phyloP scores from a whole-genome alignment of 1,140 invertebrate species.

The Macrosteles quadrilineatus region DNA sequence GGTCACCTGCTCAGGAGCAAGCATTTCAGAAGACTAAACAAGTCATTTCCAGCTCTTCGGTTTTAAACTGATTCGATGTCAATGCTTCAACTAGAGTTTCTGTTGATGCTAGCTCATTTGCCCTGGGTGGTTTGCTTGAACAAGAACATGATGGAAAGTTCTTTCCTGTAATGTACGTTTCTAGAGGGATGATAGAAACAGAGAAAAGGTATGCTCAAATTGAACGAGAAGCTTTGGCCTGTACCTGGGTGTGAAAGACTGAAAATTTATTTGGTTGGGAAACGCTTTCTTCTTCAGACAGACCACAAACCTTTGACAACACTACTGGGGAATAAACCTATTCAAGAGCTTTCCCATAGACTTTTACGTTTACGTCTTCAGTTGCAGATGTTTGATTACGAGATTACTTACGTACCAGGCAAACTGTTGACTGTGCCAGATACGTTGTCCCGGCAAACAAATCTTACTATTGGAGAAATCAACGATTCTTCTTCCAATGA shows the following conservation, averaged over 20 bases:
- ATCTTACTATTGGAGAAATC: too few species aligned
- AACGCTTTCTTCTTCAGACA: neutral
- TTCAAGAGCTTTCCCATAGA: too few species aligned
- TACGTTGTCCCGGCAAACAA: too few species aligned
- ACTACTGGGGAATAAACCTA: neutral
- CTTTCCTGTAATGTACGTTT: neutral
- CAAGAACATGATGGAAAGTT: neutral
- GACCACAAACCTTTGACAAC: constrained; percentile 27
- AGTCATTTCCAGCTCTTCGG: neutral
- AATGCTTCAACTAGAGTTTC: neutral
- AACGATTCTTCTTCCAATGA: too few species aligned
- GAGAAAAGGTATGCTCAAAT: constrained; percentile 1
- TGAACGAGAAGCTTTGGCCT: neutral
- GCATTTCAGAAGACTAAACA: neutral
- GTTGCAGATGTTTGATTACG: too few species aligned
- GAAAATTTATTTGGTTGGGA: constrained; percentile 14
- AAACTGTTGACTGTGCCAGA: too few species aligned
- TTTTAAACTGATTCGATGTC: neutral
- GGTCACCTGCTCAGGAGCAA: neutral
- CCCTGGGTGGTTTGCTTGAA: neutral
- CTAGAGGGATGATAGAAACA: neutral
- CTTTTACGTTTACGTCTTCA: too few species aligned
- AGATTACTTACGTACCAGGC: neutral
- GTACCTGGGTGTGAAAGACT: constrained; percentile 18
- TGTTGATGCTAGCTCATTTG: neutral